phyloP scores from a whole-genome alignment of 2,113 vertebrate genomes.

The Bolborhynchus lineola region DNA sequence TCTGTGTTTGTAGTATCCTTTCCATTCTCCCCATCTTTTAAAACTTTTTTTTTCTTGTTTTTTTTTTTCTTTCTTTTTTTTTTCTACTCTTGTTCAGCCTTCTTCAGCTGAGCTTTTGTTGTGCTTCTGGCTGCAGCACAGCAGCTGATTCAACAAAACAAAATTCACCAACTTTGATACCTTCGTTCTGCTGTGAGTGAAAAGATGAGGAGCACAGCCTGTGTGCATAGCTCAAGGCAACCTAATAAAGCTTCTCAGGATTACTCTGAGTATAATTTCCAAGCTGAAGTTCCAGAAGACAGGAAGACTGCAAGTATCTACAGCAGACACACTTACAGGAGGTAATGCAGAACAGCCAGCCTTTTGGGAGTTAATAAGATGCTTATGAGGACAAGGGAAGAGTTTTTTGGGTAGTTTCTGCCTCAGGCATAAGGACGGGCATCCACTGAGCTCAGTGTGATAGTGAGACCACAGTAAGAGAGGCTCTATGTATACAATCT shows the following conservation, averaged over 20 bases:
- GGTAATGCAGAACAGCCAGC: neutral
- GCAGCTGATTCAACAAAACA: neutral
- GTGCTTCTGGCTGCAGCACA: neutral
- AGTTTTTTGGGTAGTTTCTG: neutral
- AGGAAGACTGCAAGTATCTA: neutral
- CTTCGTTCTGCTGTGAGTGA: neutral
- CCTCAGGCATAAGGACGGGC: neutral
- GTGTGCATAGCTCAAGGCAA: neutral
- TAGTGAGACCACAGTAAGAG: neutral
- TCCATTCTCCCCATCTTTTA: neutral
- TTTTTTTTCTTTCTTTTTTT: neutral
- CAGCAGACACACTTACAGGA: neutral
- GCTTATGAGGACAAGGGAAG: neutral
- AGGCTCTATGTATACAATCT: constrained; percentile 48
- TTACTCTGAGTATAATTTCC: neutral
- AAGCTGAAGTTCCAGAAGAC: neutral
- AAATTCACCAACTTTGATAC: neutral
- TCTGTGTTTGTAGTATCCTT: neutral
- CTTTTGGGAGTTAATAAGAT: neutral
- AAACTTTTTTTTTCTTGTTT: neutral
- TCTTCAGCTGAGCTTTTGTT: neutral
- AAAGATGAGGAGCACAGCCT: neutral
- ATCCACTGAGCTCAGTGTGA: neutral
- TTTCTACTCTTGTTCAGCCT: neutral
- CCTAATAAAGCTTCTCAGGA: neutral